Conservation (phyloP, 2,113 vertebrate species). For the Odontesthes bonariensis region DNA sequence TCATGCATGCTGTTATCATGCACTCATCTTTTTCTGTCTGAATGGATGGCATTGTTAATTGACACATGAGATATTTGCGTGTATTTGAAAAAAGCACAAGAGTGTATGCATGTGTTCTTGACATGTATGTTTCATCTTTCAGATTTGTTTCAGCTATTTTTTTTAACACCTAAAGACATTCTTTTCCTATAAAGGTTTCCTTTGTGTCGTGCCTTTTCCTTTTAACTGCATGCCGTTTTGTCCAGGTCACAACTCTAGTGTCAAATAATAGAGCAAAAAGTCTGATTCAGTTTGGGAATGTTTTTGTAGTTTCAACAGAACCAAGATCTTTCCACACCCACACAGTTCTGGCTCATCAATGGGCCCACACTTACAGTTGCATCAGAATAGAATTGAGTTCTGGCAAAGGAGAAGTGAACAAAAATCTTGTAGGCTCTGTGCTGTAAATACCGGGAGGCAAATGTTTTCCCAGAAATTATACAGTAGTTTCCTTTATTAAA, state of each 20-base stretch:
- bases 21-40: constrained; percentile 29
- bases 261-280: not conserved
- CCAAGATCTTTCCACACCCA: constrained; percentile 21
- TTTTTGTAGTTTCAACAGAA: constrained; percentile 8
- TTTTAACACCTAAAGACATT: too few relatives aligned
- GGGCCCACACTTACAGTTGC: not conserved
- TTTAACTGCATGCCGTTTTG: not conserved
- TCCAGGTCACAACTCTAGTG: not conserved
- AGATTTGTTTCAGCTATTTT: too few relatives aligned
- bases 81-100: not conserved
- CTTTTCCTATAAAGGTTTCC: not conserved
- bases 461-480: constrained; percentile 23
- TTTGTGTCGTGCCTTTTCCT: not conserved
- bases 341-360: constrained; percentile 4
- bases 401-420: constrained; percentile 3
- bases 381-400: not conserved
- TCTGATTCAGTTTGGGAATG: constrained; percentile 21
- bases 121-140: not conserved
- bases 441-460: constrained; percentile 28
- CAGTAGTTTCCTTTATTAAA: constrained; percentile 19
- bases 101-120: too few relatives aligned
- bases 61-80: constrained; percentile 27
- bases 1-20: constrained; percentile 34
- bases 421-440: not conserved
- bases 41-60: constrained; percentile 61